Evolutionary conservation across 2,888 invertebrate species (phyloP).

Genomic region (Pharmacophagus antenor): DNA sequence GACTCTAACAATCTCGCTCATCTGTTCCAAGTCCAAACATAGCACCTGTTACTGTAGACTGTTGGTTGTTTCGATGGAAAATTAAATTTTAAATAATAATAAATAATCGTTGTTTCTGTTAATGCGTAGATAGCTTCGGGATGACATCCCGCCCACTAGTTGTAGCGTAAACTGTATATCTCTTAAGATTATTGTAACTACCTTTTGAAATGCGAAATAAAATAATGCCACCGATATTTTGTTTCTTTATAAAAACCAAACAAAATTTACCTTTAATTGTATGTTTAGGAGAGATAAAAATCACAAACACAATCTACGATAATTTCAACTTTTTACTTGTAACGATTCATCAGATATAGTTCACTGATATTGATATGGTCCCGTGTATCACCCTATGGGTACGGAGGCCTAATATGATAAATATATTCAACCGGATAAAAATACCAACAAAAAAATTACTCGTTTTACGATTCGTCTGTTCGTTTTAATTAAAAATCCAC

Average conservation of each 20-base stretch:
- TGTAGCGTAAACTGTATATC: slow-evolving; percentile 53
- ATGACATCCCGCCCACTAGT: slow-evolving; percentile 55
- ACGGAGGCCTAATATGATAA: too few species aligned
- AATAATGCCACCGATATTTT: slow-evolving; percentile 55
- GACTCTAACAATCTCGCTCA: not conserved
- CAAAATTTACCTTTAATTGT: not conserved
- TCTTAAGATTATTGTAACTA: slow-evolving; percentile 57
- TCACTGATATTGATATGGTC: too few species aligned
- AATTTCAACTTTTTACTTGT: too few species aligned
- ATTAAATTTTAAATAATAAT: slow-evolving; percentile 12
- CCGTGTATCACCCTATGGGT: too few species aligned
- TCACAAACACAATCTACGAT: too few species aligned
- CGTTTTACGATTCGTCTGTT: too few species aligned
- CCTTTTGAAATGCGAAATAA: slow-evolving; percentile 65
- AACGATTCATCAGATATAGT: too few species aligned
- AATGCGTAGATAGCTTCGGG: slow-evolving; percentile 57
- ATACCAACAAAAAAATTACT: too few species aligned
- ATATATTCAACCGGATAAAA: too few species aligned
- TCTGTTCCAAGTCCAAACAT: not conserved
- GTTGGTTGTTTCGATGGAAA: slow-evolving; percentile 6
- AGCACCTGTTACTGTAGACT: slow-evolving; percentile 8
- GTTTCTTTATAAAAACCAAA: slow-evolving; percentile 30
- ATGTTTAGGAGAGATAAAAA: too few species aligned
- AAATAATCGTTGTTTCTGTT: slow-evolving; percentile 42
- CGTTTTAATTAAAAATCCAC: too few species aligned